Evolutionary conservation across 2,113 vertebrate species (phyloP).

Genomic region (Boleophthalmus pectinirostris): DNA sequence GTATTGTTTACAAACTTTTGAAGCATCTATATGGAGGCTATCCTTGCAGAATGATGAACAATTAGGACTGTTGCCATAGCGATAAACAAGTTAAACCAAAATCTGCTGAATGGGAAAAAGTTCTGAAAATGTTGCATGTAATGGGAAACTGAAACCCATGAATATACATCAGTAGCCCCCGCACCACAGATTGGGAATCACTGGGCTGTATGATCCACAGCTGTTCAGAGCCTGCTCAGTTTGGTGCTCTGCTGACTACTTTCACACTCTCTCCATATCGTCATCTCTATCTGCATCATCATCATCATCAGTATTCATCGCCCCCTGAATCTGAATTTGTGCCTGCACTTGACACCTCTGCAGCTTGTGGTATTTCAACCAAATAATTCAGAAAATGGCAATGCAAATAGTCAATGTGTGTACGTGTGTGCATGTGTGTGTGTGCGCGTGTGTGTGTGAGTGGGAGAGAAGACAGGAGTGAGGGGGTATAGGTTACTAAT

Average conservation of each 20-base stretch:
- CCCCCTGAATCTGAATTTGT: conserved; percentile 36
- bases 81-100: too few relatives aligned
- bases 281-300: conserved; percentile 48
- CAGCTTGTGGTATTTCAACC: conserved; percentile 40
- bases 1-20: too few relatives aligned
- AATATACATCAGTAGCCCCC: neutral
- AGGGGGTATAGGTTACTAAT: conserved; percentile 1
- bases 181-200: neutral
- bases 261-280: conserved; percentile 28
- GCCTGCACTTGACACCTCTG: conserved; percentile 45
- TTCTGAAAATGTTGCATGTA: too few relatives aligned
- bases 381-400: conserved; percentile 27
- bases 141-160: too few relatives aligned
- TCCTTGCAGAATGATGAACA: too few relatives aligned
- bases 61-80: too few relatives aligned
- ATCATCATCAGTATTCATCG: conserved; percentile 54
- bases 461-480: neutral
- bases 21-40: too few relatives aligned
- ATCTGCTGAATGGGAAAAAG: too few relatives aligned
- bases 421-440: neutral
- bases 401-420: conserved; percentile 21
- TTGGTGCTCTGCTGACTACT: conserved; percentile 17
- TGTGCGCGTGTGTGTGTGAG: too few relatives aligned
- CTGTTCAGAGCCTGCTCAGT: conserved; percentile 14
- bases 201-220: neutral